Percentiles rank a stretch among this genome's conserved stretches.
phyloP scores from a whole-genome alignment of 1,140 invertebrate species.

The Acromyrmex heyeri region DNA sequence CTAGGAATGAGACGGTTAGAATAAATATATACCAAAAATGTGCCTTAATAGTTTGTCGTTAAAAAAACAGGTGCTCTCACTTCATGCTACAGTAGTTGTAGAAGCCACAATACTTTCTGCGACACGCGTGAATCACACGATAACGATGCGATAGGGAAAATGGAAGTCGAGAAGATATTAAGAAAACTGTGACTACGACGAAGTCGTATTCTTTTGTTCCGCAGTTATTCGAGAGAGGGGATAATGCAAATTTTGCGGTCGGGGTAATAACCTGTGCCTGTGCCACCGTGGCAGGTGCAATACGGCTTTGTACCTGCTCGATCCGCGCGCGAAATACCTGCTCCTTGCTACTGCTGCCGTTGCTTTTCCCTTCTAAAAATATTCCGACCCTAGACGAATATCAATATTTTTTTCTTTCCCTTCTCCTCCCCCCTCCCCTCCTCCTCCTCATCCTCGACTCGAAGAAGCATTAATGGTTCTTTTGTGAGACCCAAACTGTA shows the following conservation, averaged over 20 bases:
- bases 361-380: constrained; percentile 76
- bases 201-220: constrained; percentile 41
- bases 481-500: constrained; percentile 75
- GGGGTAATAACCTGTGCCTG: constrained; percentile 75
- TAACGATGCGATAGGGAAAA: constrained; percentile 35
- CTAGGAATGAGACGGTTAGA: not conserved
- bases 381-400: constrained; percentile 79
- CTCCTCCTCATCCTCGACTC: not conserved
- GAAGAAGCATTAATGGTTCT: constrained; percentile 77
- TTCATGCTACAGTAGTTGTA: not conserved
- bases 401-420: constrained; percentile 66
- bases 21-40: constrained; percentile 56
- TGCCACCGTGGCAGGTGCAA: constrained; percentile 81
- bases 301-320: constrained; percentile 72
- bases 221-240: constrained; percentile 38
- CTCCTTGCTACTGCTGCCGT: constrained; percentile 46
- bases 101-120: not conserved
- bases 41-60: constrained; percentile 52
- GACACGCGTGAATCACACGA: not conserved
- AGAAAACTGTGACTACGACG: not conserved
- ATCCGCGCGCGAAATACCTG: constrained; percentile 74
- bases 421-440: not conserved
- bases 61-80: not conserved
- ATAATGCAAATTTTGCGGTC: constrained; percentile 79
- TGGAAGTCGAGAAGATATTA: constrained; percentile 1